phyloP scores from a whole-genome alignment of 2,888 invertebrate species.

The Drosophila pegasa region DNA sequence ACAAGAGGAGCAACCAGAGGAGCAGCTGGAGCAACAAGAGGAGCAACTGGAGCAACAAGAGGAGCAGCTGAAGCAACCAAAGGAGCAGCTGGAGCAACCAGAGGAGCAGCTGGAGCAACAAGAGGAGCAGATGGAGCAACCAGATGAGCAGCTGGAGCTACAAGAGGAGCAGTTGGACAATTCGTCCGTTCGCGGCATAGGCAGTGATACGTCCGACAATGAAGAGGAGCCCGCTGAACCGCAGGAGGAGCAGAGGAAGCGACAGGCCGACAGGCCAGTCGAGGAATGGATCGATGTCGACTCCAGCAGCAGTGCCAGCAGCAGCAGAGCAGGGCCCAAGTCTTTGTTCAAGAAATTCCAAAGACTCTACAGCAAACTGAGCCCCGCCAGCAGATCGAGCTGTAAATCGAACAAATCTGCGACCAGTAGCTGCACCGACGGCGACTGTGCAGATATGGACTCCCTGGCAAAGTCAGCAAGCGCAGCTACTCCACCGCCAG shows the following conservation, averaged over 20 bases:
- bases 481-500: background rate
- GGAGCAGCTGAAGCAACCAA: background rate
- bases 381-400: conserved; percentile 1
- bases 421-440: conserved; percentile 14
- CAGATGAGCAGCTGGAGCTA: background rate
- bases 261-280: background rate
- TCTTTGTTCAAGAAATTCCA: conserved; percentile 29
- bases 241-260: background rate
- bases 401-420: background rate
- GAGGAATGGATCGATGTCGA: conserved; percentile 40
- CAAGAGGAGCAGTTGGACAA: background rate
- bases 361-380: conserved; percentile 31
- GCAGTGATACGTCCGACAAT: conserved; percentile 34
- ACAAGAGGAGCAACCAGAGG: conserved; percentile 24
- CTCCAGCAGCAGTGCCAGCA: background rate
- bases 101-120: background rate
- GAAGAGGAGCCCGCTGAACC: conserved; percentile 9
- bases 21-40: background rate
- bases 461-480: background rate
- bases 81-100: background rate
- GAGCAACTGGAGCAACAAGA: background rate
- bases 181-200: conserved; percentile 19
- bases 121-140: background rate
- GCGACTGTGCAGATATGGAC: conserved; percentile 11
- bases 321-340: background rate